Conservation (phyloP, 2,888 invertebrate species). For the Hyposoter didymator region DNA sequence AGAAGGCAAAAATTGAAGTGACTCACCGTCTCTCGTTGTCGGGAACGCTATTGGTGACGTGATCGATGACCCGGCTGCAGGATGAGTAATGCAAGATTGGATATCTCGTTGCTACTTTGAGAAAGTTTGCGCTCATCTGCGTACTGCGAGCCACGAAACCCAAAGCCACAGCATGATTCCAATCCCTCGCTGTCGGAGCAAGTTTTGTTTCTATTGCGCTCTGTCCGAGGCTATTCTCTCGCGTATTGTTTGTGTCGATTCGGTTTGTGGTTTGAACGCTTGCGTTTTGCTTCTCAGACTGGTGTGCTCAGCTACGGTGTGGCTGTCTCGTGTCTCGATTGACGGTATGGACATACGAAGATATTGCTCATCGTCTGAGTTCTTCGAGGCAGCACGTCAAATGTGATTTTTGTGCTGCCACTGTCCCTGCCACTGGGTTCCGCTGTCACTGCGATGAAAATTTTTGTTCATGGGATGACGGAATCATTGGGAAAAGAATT, state of each 20-base stretch:
- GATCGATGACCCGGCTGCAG: constrained; percentile 92
- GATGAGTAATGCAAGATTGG: constrained; percentile 93
- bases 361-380: constrained; percentile 81
- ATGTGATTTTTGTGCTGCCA: too few relatives aligned
- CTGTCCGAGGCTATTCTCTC: constrained; percentile 85
- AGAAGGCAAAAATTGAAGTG: constrained; percentile 32
- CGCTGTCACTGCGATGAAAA: constrained; percentile 89
- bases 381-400: constrained; percentile 86
- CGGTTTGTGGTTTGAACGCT: constrained; percentile 88
- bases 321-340: constrained; percentile 89
- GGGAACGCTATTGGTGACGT: constrained; percentile 88
- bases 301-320: constrained; percentile 89
- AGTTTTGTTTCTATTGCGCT: constrained; percentile 77
- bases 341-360: constrained; percentile 76
- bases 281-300: constrained; percentile 85
- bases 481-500: too few relatives aligned
- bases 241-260: constrained; percentile 85
- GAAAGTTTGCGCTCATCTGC: constrained; percentile 91
- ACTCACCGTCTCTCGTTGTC: constrained; percentile 89
- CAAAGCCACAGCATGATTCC: constrained; percentile 90
- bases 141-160: constrained; percentile 94
- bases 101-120: constrained; percentile 95
- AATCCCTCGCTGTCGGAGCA: constrained; percentile 87
- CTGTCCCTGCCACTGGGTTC: too few relatives aligned
- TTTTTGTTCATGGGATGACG: too few relatives aligned